Base-by-base conservation (phyloP, 2,888 invertebrate species). In the Drosophila pseudotakahashii region DNA sequence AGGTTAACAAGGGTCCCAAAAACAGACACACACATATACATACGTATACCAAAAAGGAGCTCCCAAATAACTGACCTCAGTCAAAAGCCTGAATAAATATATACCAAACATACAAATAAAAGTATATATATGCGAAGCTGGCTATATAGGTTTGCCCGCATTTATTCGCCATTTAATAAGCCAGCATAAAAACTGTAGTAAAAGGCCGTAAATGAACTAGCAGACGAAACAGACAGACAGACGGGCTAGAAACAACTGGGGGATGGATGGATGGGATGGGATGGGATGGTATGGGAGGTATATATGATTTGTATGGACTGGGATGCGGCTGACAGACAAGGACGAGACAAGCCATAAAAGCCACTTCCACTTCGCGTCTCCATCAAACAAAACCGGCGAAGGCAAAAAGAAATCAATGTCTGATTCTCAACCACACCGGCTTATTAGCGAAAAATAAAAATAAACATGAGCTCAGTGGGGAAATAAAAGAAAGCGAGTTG, bases 141-240 rank as follows among this genome's bases (percentile, higher is more conserved):
- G 41, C 19, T 51, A 67, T 51, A 64, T 64, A 64, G 44, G 68
- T 68, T 52, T 14, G 64, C 72, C 73, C 73, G 66, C 84, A 89
- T 85, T 89, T 88, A 89, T 89, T 79, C 81, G 32, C 79, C 78
- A 74, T 79, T 87, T 87, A 87, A 89, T 87, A 87, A 87, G 89
- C 89, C 69, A 59, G 88, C 87, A 89, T 89, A 89, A 87, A 89
- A 87, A 87, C 81, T 84, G 84, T 89, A 87, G 89, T 79, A 89
- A 87, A 82, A 82, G 79, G 83, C 80, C 78, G 86, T 82, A 85
- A 85, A 88, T 85, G 88, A 89, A 85, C 88, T 86, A 88, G 86
- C 81, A 75, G 19, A 71, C 26, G 26, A 26, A 26, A 26, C 60
- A 47, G 41, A 58, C 48, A 47, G 34, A 58, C 16, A 47, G 37